These are phyloP conservation scores for Takifugu flavidus DNA, from an alignment of 2,113 vertebrate species.

Conservation along the genomic window DNA sequence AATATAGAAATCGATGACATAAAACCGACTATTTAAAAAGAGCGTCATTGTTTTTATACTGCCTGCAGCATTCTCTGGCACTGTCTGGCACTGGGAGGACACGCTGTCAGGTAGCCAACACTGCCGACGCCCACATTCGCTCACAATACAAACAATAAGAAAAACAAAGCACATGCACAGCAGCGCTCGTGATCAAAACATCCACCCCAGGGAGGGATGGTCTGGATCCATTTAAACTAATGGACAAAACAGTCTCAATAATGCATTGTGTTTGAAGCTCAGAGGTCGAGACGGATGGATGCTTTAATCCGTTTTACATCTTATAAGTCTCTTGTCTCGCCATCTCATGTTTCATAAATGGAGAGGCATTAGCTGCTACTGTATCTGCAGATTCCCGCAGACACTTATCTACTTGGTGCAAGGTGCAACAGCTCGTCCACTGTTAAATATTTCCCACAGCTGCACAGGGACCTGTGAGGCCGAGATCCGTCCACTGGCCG, in stretches of 20 bases:
- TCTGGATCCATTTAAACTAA: too few species aligned
- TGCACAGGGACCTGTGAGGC: neutral
- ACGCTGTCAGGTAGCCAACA: constrained; percentile 12
- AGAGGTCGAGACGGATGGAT: constrained; percentile 3
- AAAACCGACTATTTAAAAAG: neutral
- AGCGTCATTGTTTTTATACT: constrained; percentile 4
- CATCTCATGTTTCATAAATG: constrained; percentile 24
- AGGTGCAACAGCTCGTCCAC: constrained; percentile 1
- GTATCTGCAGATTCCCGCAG: constrained; percentile 1
- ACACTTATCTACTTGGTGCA: neutral
- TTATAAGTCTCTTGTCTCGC: neutral
- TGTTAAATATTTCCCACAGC: too few species aligned
- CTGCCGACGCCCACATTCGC: neutral
- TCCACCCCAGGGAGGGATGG: too few species aligned
- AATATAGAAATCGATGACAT: neutral
- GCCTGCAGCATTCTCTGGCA: constrained; percentile 12
- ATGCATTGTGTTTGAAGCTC: neutral
- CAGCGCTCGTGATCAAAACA: constrained; percentile 20
- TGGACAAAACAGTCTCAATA: neutral
- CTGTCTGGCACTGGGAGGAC: constrained; percentile 9
- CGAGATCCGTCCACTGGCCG: neutral
- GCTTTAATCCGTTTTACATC: constrained; percentile 7
- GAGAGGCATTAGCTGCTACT: constrained; percentile 13
- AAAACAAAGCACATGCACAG: neutral
- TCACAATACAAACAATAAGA: constrained; percentile 1